Base-by-base conservation (phyloP, 1,140 invertebrate genomes). In the Penaeus vannamei region DNA sequence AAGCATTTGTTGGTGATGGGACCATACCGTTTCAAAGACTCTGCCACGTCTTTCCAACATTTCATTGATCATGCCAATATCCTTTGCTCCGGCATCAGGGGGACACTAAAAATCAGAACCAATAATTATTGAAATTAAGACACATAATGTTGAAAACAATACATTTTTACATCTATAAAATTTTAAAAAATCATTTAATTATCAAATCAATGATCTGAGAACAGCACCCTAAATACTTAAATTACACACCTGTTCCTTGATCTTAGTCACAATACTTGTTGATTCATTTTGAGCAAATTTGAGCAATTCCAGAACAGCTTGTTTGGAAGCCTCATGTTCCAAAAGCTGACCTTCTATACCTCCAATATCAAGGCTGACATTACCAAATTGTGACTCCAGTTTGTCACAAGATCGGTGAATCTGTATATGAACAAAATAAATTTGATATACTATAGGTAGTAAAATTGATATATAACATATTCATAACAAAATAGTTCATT, bases 1-100 rank as follows among this genome's bases (percentile, higher is more conserved):
- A 64, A 97, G 92, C 91, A 93, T 92, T 89, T 94, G 93, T 93
- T 95, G 94, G 90, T 95, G 94, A 69, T 95, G 94, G 85, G 94
- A 93, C 94, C 94, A 95, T 53, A 94, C 93, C 62, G 93, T 93
- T 92, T 96, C 94, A 94, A 96, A 96, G 26, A 92, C 92, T 87
- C 92, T 91, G 90, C 93, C 92, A 53, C 93, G 92, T 23, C 93
- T 92, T 46, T 93, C 92, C 85, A 96, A 93, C 22, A 95, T 93
- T 91, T 94, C 93, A 89, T 95, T 94, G 22, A 98, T 93, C 92
- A 95, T 95, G 89, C 95, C 94, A 66, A 95, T 95, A 92, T 97
- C 97, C 91, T 95, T 94, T 90, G 94, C 94, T 29, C 95, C 95
- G 84, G 95, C 94, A 69, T 94, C 94, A 60, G 94, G 91, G 42